Evolutionary conservation across 2,888 invertebrate genomes (phyloP).

Genomic region (Conops quadrifasciatus): DNA sequence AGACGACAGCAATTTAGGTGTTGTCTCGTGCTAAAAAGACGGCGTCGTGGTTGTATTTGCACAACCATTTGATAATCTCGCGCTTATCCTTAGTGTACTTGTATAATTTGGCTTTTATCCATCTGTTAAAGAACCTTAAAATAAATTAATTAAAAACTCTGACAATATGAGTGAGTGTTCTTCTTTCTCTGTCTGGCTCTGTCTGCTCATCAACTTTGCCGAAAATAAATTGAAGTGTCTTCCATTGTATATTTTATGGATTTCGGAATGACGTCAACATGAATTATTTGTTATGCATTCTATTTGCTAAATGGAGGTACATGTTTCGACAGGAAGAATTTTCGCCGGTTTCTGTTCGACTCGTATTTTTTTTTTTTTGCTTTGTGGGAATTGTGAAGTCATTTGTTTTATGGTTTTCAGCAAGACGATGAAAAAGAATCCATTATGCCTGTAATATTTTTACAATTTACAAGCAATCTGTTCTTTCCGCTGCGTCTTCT

Average conservation of each 20-base stretch:
- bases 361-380: not conserved
- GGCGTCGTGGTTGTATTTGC: no score
- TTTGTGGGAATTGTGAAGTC: not conserved
- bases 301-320: no score
- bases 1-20: no score
- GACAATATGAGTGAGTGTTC: no score
- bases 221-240: slow-evolving; percentile 45
- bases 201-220: not conserved
- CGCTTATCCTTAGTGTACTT: no score
- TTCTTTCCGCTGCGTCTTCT: slow-evolving; percentile 4
- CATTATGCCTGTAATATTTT: slow-evolving; percentile 20
- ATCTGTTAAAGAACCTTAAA: no score
- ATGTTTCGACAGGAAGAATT: slow-evolving; percentile 48
- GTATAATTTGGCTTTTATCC: no score
- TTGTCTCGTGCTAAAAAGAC: no score
- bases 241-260: slow-evolving; percentile 36
- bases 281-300: slow-evolving; percentile 50
- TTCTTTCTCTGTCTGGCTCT: no score
- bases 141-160: no score
- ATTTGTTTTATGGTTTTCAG: slow-evolving; percentile 16
- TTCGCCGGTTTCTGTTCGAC: not conserved
- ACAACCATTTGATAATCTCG: no score
- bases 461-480: not conserved
- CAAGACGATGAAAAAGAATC: slow-evolving; percentile 6
- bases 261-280: slow-evolving; percentile 45